These are phyloP conservation scores for Pristis pectinata DNA, from an alignment of 2,797 vertebrate genomes.

Conservation along the genomic window DNA sequence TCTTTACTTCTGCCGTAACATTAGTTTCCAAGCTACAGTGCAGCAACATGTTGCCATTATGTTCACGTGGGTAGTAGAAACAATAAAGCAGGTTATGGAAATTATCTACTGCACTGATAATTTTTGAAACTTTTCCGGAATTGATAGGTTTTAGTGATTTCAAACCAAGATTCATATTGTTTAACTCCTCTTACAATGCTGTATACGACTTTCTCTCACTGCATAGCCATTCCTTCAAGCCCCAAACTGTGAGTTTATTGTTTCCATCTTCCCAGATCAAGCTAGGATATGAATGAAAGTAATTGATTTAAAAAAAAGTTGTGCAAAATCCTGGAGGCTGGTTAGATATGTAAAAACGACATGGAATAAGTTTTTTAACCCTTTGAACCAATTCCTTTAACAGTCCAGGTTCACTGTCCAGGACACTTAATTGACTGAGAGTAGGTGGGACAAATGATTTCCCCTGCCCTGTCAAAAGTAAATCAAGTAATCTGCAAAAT, in stretches of 20 bases:
- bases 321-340: not conserved
- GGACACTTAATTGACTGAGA: not conserved
- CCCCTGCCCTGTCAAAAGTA: not conserved
- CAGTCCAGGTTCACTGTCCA: not conserved
- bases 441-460: not conserved
- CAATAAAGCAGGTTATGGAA: not conserved
- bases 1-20: not conserved
- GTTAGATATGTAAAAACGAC: not conserved
- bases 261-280: not conserved
- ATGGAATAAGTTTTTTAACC: not conserved
- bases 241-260: not conserved
- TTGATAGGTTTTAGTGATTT: not conserved
- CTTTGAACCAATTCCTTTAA: not conserved
- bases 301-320: not conserved
- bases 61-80: not conserved
- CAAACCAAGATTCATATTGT: not conserved
- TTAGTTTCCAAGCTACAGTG: not conserved
- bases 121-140: not conserved
- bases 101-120: not conserved
- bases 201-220: not conserved
- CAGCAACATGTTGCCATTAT: not conserved
- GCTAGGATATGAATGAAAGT: not conserved
- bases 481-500: not conserved
- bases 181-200: not conserved
- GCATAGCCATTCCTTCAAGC: not conserved